These are phyloP conservation scores for Drosophila mercatorum DNA, from an alignment of 2,888 invertebrate genomes.

Conservation along the genomic window DNA sequence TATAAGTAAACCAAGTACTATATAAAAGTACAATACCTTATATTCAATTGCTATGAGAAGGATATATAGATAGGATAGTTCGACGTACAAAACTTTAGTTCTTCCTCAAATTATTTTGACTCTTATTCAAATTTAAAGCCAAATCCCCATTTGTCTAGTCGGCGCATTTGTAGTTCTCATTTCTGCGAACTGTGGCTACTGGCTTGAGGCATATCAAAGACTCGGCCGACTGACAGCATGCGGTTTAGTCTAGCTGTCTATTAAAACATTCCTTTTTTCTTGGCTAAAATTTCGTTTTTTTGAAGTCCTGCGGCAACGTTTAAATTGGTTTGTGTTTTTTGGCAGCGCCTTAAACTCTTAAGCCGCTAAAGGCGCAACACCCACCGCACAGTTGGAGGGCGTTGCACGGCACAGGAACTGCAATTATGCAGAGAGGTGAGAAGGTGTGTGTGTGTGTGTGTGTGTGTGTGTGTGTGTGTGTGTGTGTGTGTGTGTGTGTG, in stretches of 20 bases:
- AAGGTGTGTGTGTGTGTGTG: conserved; percentile 20
- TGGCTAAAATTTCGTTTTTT: conserved; percentile 21
- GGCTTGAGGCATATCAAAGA: conserved; percentile 42
- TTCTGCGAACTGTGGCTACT: conserved; percentile 45
- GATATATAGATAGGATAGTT: too few relatives aligned
- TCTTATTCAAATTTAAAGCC: conserved; percentile 31
- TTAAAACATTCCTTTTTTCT: conserved; percentile 44
- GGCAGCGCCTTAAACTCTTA: conserved; percentile 38
- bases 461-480: conserved; percentile 17
- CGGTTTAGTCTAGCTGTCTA: conserved; percentile 64
- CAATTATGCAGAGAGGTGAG: conserved; percentile 50
- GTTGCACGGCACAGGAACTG: conserved; percentile 34
- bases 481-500: conserved; percentile 23
- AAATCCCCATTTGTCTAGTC: conserved; percentile 28
- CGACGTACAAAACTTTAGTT: too few relatives aligned
- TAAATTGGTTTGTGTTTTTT: conserved; percentile 35
- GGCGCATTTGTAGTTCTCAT: conserved; percentile 29
- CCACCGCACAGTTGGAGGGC: conserved; percentile 54
- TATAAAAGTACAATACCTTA: too few relatives aligned
- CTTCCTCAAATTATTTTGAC: too few relatives aligned
- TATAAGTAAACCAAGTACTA: too few relatives aligned
- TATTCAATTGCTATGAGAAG: too few relatives aligned
- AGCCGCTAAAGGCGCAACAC: conserved; percentile 78
- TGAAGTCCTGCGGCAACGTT: conserved; percentile 53
- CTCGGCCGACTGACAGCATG: conserved; percentile 38